phyloP scores from a whole-genome alignment of 2,113 vertebrate species.

The Gobiocypris rarus region DNA sequence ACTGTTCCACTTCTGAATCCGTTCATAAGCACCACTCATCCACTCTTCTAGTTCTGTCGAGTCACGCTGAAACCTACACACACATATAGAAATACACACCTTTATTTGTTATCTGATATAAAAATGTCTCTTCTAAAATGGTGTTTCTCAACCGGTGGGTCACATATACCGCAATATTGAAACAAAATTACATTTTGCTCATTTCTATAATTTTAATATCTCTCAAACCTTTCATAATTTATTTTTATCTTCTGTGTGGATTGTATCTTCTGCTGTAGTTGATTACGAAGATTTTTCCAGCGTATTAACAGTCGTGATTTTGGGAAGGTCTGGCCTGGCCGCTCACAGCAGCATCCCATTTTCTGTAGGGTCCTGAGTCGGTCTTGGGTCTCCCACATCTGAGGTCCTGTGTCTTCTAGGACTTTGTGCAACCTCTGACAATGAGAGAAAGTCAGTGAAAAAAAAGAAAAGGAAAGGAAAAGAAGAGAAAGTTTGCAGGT shows the following conservation, averaged over 20 bases:
- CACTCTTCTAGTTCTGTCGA: constrained; percentile 77
- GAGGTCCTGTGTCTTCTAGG: constrained; percentile 77
- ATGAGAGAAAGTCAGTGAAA: not conserved
- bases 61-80: constrained; percentile 82
- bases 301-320: constrained; percentile 80
- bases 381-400: constrained; percentile 78
- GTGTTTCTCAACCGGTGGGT: no score
- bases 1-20: constrained; percentile 79
- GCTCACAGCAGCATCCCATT: constrained; percentile 61
- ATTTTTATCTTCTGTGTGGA: constrained; percentile 75
- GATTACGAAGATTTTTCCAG: constrained; percentile 80
- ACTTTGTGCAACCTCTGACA: constrained; percentile 79
- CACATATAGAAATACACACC: constrained; percentile 16
- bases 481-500: not conserved
- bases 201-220: not conserved
- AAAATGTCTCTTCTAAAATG: no score
- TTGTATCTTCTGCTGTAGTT: constrained; percentile 77
- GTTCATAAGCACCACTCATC: constrained; percentile 79
- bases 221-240: constrained; percentile 82
- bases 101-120: not conserved
- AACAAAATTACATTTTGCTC: not conserved
- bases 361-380: constrained; percentile 73
- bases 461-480: not conserved
- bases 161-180: no score
- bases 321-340: constrained; percentile 40